These are phyloP conservation scores for Beaufortia kweichowensis DNA, from an alignment of 2,113 vertebrate genomes.

Conservation along the genomic window DNA sequence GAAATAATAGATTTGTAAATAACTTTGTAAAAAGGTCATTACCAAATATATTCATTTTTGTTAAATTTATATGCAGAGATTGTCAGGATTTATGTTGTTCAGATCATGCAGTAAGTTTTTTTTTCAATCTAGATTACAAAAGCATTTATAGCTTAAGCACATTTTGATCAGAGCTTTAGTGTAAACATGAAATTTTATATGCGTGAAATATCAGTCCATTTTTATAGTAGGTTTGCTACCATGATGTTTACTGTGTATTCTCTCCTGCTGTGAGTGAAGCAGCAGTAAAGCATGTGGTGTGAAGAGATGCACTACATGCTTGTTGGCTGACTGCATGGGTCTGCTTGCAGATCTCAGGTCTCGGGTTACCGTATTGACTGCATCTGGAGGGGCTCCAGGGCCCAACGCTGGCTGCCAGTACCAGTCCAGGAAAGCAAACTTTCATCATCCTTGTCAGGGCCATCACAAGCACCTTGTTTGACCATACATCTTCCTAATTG, in stretches of 20 bases:
- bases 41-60: too few relatives aligned
- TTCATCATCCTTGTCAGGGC: conserved; percentile 94
- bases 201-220: neutral
- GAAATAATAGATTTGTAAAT: neutral
- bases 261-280: conserved; percentile 3
- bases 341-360: conserved; percentile 46
- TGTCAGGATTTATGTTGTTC: too few relatives aligned
- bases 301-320: neutral
- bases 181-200: neutral
- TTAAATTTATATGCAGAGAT: too few relatives aligned
- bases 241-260: neutral
- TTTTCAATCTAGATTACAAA: too few relatives aligned
- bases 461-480: conserved; percentile 93
- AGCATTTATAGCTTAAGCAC: too few relatives aligned
- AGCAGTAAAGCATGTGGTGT: neutral
- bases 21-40: too few relatives aligned
- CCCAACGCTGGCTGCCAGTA: conserved; percentile 84
- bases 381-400: conserved; percentile 72
- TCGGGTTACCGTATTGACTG: conserved; percentile 80
- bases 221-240: neutral
- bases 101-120: too few relatives aligned
- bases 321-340: conserved; percentile 35
- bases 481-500: conserved; percentile 97
- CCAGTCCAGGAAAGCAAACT: conserved; percentile 82
- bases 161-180: too few relatives aligned